Evolutionary conservation across 2,888 invertebrate species (phyloP).

Genomic region (Nomada ruficornis): DNA sequence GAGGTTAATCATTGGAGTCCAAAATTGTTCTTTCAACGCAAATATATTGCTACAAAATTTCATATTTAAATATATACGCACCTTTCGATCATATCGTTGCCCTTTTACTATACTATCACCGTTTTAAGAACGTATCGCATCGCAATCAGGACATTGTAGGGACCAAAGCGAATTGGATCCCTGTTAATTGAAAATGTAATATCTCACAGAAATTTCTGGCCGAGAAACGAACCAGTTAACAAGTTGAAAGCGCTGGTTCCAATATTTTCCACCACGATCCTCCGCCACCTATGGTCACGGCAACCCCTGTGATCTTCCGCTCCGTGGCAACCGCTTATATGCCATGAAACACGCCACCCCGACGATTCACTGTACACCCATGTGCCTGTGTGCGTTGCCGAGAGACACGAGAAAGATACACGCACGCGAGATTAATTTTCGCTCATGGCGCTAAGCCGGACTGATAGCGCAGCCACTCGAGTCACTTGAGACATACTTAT

Average conservation of each 20-base stretch:
- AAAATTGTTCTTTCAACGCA: no score
- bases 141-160: no score
- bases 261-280: background rate
- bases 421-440: slow-evolving; percentile 74
- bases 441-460: slow-evolving; percentile 62
- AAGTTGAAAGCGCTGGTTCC: background rate
- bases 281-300: background rate
- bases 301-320: slow-evolving; percentile 26
- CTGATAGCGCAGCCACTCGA: slow-evolving; percentile 74
- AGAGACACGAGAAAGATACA: slow-evolving; percentile 36
- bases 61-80: no score
- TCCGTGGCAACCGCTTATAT: slow-evolving; percentile 28
- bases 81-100: no score
- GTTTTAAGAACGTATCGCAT: no score
- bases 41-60: no score
- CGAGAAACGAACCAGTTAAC: background rate
- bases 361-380: background rate
- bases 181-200: no score
- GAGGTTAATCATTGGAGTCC: no score
- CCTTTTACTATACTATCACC: no score
- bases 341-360: slow-evolving; percentile 13
- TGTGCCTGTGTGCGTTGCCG: background rate
- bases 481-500: slow-evolving; percentile 81
- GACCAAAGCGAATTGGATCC: no score
- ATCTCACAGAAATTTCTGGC: no score